Conservation (phyloP, 2,113 vertebrate species). For the Anas platyrhynchos region DNA sequence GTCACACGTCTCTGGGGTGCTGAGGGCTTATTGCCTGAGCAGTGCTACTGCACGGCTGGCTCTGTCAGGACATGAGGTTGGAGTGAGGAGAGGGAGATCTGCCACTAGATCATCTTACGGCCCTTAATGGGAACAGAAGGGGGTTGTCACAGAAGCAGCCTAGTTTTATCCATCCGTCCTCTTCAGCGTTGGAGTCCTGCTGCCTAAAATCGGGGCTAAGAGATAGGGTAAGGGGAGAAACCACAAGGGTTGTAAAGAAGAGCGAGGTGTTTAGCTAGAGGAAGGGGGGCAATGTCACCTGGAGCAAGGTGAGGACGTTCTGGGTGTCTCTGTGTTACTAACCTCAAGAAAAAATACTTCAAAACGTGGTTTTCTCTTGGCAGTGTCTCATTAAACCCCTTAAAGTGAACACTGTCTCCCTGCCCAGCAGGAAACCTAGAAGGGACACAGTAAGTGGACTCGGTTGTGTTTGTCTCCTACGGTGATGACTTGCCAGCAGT, state of each 20-base stretch:
- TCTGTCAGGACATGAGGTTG: neutral
- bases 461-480: neutral
- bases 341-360: constrained; percentile 47
- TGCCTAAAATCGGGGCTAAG: neutral
- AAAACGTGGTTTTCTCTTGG: constrained; percentile 76
- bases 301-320: neutral
- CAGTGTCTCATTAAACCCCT: constrained; percentile 77
- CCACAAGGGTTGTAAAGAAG: neutral
- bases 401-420: constrained; percentile 77
- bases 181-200: neutral
- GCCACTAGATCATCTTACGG: neutral
- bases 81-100: neutral
- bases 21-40: neutral
- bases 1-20: rapidly evolving
- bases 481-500: neutral
- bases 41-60: neutral
- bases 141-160: neutral
- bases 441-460: constrained; percentile 79
- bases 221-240: neutral
- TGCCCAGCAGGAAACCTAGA: constrained; percentile 79
- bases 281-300: neutral
- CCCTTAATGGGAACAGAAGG: neutral
- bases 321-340: neutral
- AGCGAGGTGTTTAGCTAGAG: neutral
- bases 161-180: neutral